A percentile compares a stretch with the other conserved stretches of the same genome.
These are phyloP conservation scores for Mormyrops boulengeri DNA, from an alignment of 2,797 vertebrate genomes.

Conservation along the genomic window DNA sequence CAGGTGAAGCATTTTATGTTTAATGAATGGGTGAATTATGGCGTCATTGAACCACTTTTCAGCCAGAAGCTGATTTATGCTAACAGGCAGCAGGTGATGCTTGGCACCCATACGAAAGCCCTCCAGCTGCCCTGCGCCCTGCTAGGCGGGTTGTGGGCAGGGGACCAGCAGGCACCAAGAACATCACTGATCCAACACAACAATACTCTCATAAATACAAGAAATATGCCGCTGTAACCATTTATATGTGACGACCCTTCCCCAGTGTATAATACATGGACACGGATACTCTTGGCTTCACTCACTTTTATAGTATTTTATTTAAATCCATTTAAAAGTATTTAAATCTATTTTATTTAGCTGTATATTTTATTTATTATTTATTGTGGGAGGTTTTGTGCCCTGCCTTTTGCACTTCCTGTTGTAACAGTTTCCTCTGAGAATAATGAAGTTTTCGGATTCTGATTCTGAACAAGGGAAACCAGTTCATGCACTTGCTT, in stretches of 20 bases:
- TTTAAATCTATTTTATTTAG: background rate
- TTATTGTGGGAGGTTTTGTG: too few species aligned
- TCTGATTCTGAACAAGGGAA: background rate
- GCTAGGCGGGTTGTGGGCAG: background rate
- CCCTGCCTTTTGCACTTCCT: too few species aligned
- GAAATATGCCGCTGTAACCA: background rate
- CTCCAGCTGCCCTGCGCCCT: background rate
- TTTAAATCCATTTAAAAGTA: background rate
- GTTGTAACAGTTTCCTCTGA: background rate
- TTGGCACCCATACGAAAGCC: background rate
- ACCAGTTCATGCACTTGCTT: background rate
- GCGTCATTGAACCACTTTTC: background rate
- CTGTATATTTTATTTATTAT: background rate
- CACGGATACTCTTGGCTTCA: background rate
- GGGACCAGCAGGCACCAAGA: background rate
- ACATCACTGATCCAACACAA: background rate
- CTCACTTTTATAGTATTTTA: background rate
- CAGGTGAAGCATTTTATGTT: background rate
- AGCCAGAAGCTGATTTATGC: background rate
- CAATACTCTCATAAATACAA: background rate
- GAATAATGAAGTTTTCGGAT: background rate
- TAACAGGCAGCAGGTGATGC: too few species aligned
- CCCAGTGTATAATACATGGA: background rate
- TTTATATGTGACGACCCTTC: background rate
- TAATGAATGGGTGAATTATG: background rate